Evolutionary conservation across 2,888 invertebrate genomes (phyloP), one percentile per base, ranked within the genome.

Genomic region (Bugula neritina): DNA sequence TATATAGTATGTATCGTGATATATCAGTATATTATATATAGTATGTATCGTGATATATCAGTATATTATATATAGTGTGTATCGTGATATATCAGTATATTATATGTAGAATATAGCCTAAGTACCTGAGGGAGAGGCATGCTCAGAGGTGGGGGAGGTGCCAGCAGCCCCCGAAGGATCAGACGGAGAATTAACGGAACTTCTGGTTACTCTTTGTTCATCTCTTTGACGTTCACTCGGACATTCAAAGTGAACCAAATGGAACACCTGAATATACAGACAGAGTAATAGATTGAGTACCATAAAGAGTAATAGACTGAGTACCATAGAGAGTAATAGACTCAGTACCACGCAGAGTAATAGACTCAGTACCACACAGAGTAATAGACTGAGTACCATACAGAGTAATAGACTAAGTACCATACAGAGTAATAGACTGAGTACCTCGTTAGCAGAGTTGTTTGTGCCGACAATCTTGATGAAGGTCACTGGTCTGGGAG

Each of bases 241-340:
- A 79, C 94, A 94, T 86, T 98, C 98, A 85, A 98, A 91, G 86
- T 98, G 98, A 72, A 98, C 98, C 83, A 95, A 92, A 84, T 98
- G 97, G 85, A 98, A 98, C 72, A 96, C 94, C 93, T 94, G 78
- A n/a, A n/a, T n/a, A n/a, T n/a, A n/a, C n/a, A n/a, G n/a, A n/a
- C n/a, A n/a, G n/a, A n/a, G n/a, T n/a, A n/a, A n/a, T n/a, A n/a
- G n/a, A n/a, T n/a, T n/a, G n/a, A n/a, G n/a, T n/a, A n/a, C n/a
- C n/a, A n/a, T n/a, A n/a, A n/a, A n/a, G n/a, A n/a, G n/a, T n/a
- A n/a, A n/a, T n/a, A n/a, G n/a, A n/a, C n/a, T n/a, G n/a, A n/a
- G 54, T 13, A 54, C 54, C 54, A 13, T 13, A n/a, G 54, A 13
- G n/a, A 13, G 13, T 13, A 13, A 54, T n/a, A 54, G n/a, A n/a